Evolutionary conservation across 1,140 invertebrate species (phyloP).

Genomic region (Atopsyche davidsoni): DNA sequence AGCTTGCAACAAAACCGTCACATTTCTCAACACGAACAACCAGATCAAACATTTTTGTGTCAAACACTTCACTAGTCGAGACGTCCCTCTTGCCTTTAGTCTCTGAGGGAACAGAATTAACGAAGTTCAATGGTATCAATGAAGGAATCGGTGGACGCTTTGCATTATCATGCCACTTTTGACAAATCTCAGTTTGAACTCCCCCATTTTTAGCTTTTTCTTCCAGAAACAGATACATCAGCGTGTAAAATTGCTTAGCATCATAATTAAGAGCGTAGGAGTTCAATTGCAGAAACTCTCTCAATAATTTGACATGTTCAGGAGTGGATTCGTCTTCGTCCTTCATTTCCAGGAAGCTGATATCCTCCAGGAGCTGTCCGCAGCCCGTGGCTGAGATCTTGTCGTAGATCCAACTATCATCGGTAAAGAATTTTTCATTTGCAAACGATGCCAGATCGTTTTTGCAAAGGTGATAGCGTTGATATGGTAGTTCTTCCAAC

Average conservation of each 20-base stretch:
- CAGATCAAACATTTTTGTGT: constrained; percentile 47
- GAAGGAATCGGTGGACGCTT: constrained; percentile 49
- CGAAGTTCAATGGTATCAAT: constrained; percentile 43
- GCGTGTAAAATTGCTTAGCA: constrained; percentile 67
- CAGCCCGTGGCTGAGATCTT: constrained; percentile 66
- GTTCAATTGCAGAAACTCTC: constrained; percentile 59
- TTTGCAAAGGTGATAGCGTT: constrained; percentile 47
- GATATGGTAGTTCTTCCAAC: constrained; percentile 76
- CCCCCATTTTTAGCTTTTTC: constrained; percentile 38
- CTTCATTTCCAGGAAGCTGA: constrained; percentile 47
- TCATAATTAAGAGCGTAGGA: constrained; percentile 65
- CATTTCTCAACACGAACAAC: constrained; percentile 52
- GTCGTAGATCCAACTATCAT: constrained; percentile 66
- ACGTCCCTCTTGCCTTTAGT: constrained; percentile 37
- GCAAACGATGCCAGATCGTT: constrained; percentile 40
- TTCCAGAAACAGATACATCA: constrained; percentile 53
- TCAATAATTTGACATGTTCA: constrained; percentile 56
- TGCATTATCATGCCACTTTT: constrained; percentile 40
- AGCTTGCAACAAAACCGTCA: constrained; percentile 62
- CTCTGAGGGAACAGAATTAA: constrained; percentile 33
- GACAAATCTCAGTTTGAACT: constrained; percentile 36
- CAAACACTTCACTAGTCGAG: constrained; percentile 39
- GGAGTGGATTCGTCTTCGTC: constrained; percentile 34
- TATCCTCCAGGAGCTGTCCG: constrained; percentile 60
- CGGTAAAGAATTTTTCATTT: constrained; percentile 49